Base-by-base conservation (phyloP, 2,797 vertebrate species). In the Heterohyrax brucei region DNA sequence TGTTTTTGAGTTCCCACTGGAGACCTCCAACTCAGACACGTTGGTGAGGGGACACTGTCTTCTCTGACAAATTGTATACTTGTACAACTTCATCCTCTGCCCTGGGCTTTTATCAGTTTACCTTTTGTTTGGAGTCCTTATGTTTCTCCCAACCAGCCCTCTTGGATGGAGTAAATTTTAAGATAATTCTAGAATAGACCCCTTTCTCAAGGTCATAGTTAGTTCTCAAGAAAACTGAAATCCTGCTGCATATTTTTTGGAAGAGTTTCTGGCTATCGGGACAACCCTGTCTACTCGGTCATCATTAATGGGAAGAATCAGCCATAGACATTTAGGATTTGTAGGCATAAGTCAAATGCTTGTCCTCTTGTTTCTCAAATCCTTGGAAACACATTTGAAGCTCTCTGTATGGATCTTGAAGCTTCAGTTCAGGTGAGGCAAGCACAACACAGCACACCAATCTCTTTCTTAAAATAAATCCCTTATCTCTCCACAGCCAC, bases 401-500 rank as follows among this genome's bases (percentile, higher is more conserved):
- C 70, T 48, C 72, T 92, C 50, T 46, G 50, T 75, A 56, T n/a
- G 50, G 19, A 61, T 61, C 59, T 21, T 21, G 59, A 61, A 22
- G 59, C 33, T 87, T 91, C 39, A 89, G 26, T 18, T 90, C 30
- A 92, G 30, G 8, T 44, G 64, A 91, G 39, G 3, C 66, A 89
- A 89, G 14, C 50, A 93, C 1, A 66, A 44, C 21, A 70, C 1
- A 66, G 48, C 21, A 70, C 68, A 87, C 16, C 94, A 62, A 93
- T 95, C 66, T 78, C 30, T 68, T 93, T 72, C 14, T 94, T 93
- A 16, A 94, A 94, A 77, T 80, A 93, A 95, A 88, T 89, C 61
- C 2, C n/a, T 95, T n/a, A 70, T 9, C 16, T 64, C 30, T 70
- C 33, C 50, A 61, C 13, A 79, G 0, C 30, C 28, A 92, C 53